Conservation (phyloP, 2,888 invertebrate species). For the Clanis bilineata region DNA sequence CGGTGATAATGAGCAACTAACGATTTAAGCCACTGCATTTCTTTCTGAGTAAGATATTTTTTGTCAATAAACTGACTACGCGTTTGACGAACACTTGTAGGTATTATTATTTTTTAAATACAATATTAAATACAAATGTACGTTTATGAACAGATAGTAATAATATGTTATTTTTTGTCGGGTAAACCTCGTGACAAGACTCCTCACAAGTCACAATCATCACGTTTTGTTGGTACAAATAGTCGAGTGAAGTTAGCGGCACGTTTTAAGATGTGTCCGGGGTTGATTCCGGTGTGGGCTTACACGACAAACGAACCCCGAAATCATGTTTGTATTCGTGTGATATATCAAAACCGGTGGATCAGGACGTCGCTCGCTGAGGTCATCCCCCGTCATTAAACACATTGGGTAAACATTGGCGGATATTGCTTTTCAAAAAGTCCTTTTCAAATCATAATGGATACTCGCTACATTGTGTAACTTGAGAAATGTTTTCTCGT, state of each 20-base stretch:
- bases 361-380: conserved; percentile 56
- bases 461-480: conserved; percentile 4
- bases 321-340: conserved; percentile 69
- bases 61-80: conserved; percentile 11
- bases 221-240: conserved; percentile 36
- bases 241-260: conserved; percentile 35
- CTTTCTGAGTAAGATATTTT: conserved; percentile 5
- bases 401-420: conserved; percentile 34
- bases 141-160: conserved; percentile 5
- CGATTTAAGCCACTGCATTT: conserved; percentile 60
- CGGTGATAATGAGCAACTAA: conserved; percentile 75
- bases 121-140: neutral
- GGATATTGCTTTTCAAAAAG: conserved; percentile 34
- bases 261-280: conserved; percentile 38
- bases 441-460: conserved; percentile 11
- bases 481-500: conserved; percentile 9
- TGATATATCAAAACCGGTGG: conserved; percentile 66
- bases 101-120: neutral
- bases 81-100: neutral
- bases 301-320: conserved; percentile 40
- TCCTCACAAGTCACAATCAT: conserved; percentile 22
- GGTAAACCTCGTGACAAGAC: neutral
- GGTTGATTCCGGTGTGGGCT: conserved; percentile 34
- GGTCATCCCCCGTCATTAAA: conserved; percentile 59
- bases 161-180: conserved; percentile 3